Conservation (phyloP, 2,113 vertebrate species). For the Saguinus midas region DNA sequence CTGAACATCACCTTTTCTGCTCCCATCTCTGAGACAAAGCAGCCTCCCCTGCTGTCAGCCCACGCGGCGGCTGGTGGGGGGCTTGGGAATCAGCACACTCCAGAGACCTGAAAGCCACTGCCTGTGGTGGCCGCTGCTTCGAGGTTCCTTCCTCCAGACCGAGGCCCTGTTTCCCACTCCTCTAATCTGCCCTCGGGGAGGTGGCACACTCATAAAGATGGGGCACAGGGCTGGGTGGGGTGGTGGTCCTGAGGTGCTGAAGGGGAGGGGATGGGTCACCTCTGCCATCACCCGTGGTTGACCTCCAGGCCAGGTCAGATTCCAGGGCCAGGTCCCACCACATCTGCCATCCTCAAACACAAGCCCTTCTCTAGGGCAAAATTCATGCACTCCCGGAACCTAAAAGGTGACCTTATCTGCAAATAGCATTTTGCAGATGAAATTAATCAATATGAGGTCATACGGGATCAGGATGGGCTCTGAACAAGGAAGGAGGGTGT, state of each 20-base stretch:
- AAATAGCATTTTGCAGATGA: not conserved
- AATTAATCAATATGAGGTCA: not conserved
- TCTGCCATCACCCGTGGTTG: not conserved
- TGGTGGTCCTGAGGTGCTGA: fast-evolving
- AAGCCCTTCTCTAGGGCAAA: not conserved
- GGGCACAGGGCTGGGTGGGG: not conserved
- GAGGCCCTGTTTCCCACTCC: not conserved
- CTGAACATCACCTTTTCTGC: constrained; percentile 83
- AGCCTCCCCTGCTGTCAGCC: constrained; percentile 82
- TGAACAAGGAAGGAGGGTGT: too few relatives aligned
- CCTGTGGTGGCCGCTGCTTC: constrained; percentile 69
- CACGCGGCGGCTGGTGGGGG: constrained; percentile 82
- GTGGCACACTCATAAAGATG: fast-evolving
- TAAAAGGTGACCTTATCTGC: too few relatives aligned
- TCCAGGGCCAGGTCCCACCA: not conserved
- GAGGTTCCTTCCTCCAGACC: not conserved
- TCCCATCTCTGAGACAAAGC: constrained; percentile 82
- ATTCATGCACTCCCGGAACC: fast-evolving
- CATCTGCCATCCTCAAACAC: not conserved
- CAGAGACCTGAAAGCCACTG: constrained; percentile 81
- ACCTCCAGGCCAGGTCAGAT: not conserved
- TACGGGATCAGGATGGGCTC: fast-evolving
- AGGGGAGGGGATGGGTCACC: too few relatives aligned
- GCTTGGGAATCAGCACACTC: constrained; percentile 77
- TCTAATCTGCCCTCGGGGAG: not conserved